These are phyloP conservation scores for Carterocephalus palaemon DNA, from an alignment of 2,888 invertebrate genomes.

Conservation along the genomic window DNA sequence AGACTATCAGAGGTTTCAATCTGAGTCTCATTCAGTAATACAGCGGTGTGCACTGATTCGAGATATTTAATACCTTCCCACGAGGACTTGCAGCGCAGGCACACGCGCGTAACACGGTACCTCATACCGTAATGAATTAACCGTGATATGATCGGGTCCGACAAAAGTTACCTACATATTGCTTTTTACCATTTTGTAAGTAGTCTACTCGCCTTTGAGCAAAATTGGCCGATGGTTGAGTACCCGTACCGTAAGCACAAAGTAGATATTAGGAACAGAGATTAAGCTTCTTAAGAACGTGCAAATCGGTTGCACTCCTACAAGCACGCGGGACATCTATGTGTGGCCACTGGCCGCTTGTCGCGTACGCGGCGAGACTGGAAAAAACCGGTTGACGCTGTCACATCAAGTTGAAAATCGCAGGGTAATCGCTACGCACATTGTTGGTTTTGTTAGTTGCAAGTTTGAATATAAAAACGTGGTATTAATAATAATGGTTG, in stretches of 20 bases:
- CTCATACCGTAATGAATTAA: constrained; percentile 30
- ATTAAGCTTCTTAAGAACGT: too few species aligned
- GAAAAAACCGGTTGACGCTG: too few species aligned
- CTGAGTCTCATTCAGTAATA: constrained; percentile 58
- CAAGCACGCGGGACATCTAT: too few species aligned
- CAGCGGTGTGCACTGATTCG: constrained; percentile 58
- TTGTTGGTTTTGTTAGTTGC: too few species aligned
- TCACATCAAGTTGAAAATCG: too few species aligned
- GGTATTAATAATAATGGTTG: too few species aligned
- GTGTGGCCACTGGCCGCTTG: too few species aligned
- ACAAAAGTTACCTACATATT: constrained; percentile 23
- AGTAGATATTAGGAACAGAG: too few species aligned
- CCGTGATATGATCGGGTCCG: constrained; percentile 20
- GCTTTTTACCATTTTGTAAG: constrained; percentile 19
- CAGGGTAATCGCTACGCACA: too few species aligned
- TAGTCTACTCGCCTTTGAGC: constrained; percentile 11
- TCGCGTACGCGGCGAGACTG: too few species aligned
- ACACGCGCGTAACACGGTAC: constrained; percentile 58
- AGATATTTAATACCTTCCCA: constrained; percentile 74
- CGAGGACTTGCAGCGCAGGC: constrained; percentile 53
- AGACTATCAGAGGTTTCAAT: constrained; percentile 60
- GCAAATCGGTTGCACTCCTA: too few species aligned
- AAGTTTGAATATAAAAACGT: too few species aligned
- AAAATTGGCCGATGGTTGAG: constrained; percentile 19
- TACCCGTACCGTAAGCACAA: constrained; percentile 6